Base-by-base conservation (phyloP, 2,113 vertebrate species). In the Cromileptes altivelis region DNA sequence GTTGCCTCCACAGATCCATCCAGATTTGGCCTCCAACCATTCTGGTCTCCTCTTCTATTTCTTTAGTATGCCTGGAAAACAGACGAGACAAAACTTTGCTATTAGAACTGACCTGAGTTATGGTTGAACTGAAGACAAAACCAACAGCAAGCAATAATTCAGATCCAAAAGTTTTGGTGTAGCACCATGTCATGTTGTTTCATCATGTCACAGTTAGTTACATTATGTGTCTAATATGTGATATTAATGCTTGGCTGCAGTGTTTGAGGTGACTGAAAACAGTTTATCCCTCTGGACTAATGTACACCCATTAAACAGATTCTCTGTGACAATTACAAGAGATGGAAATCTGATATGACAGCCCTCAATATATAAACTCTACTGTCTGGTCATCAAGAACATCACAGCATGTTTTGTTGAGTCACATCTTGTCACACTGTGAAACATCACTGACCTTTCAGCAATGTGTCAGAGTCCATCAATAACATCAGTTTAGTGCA, bases 371-470 rank as follows among this genome's bases (percentile, higher is more conserved):
- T 47, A 56, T 45, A 40, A 23, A 64, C 42, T 7, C 50, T 42
- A 25, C 49, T 49, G 63, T 70, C 58, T 70, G 70, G 27, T 70
- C 18, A 61, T 78, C 60, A 60, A 30, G 75, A 3, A 18, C 45
- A 64, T 80, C 27, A 42, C 6, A 45, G 3, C 42, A 45, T 45
- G 33, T 37, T 37, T 37, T 6, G 33, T 37, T 0, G 6, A 37
- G 6, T 37, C 33, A 37, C 5, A 37, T 77, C 50, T 33, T 1
- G 19, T 68, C 27, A 70, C 40, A 27, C 14, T 53, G 21, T 23
- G 42, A 30, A 64, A 40, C 37, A 10, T 25, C 30, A 15, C 85
- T 77, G 78, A 92, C 89, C 88, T 84, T 40, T 68, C 75, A n/a
- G 79, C 18, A 64, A n/a, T n/a, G 71, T 2, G 63, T n/a, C 27